Evolutionary conservation across 2,113 vertebrate genomes (phyloP), one percentile per base, ranked within the genome.

Genomic region (Nesoenas mayeri): DNA sequence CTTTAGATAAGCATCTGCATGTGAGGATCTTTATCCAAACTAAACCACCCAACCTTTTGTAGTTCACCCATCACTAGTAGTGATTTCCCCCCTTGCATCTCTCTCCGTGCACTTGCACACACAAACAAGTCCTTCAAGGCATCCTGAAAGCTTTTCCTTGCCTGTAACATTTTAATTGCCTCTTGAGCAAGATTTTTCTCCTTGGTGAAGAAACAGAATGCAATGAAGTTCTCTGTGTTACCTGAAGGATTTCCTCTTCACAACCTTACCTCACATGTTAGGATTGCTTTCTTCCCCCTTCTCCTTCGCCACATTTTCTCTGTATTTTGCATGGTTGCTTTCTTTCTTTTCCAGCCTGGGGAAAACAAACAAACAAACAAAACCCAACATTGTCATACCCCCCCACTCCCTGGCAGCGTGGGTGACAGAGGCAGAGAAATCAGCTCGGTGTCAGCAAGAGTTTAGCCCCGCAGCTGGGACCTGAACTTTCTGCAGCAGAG

Each of bases 391-490:
- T 47, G 44, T 47, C 18, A 10, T 47, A 47, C 44, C 5, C 21
- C 24, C 7, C 25, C 29, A 22, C 15, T 26, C 25, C 61, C 69
- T 51, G 48, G 57, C 40, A 88, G 48, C 0, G 0, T 88, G 79
- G 82, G 93, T 91, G 91, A 96, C 79, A 92, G 67, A 95, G 79
- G 58, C 4, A 0, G 70, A 85, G 80, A 91, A 92, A 93, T 92
- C 90, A 89, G 72, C 75, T 40, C 69, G 28, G n/a, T 84, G 82
- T 95, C 85, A 92, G 88, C 69, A 75, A 71, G 88, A 94, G 88
- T 95, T 96, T 96, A 89, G 88, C 92, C 95, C 93, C 25, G 0
- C 90, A 94, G 83, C 83, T 97, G 93, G 90, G 90, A 95, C 85
- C 50, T 93, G 92, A 94, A 93, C 93, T 86, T 96, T 65, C 48